These are phyloP conservation scores for Yasuhikotakia modesta DNA, from an alignment of 2,797 vertebrate species.

Conservation along the genomic window DNA sequence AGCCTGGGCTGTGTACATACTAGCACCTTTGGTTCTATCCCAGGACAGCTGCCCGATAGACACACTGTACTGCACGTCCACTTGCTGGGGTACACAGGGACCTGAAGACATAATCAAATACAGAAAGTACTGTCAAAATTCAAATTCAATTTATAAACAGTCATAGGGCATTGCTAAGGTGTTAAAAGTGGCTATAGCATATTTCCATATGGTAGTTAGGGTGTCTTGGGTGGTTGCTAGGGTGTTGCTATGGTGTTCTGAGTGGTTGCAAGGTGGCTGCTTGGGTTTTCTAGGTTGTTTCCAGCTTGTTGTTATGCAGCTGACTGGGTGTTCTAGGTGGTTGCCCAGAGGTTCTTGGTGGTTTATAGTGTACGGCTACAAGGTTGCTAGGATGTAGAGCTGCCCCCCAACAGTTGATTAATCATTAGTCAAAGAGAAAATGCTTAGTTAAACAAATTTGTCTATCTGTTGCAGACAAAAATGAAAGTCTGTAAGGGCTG, in stretches of 20 bases:
- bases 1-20: slow-evolving; percentile 65
- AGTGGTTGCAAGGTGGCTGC: not conserved
- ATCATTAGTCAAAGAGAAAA: no score
- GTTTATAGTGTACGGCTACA: not conserved
- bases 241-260: not conserved
- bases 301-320: not conserved
- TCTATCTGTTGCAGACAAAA: no score
- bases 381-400: not conserved
- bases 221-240: not conserved
- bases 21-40: slow-evolving; percentile 67
- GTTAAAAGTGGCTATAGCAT: no score
- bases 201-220: no score
- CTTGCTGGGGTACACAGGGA: slow-evolving; percentile 69
- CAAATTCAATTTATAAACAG: no score
- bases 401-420: no score
- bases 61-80: slow-evolving; percentile 64
- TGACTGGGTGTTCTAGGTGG: not conserved
- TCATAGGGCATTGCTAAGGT: not conserved
- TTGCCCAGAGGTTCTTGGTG: not conserved
- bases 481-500: no score
- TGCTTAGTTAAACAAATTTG: no score
- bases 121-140: not conserved
- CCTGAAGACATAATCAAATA: slow-evolving; percentile 58
- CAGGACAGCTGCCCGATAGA: slow-evolving; percentile 71
- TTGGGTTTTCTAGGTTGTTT: not conserved